phyloP scores from a whole-genome alignment of 2,797 vertebrate species.

The Crotalus adamanteus region DNA sequence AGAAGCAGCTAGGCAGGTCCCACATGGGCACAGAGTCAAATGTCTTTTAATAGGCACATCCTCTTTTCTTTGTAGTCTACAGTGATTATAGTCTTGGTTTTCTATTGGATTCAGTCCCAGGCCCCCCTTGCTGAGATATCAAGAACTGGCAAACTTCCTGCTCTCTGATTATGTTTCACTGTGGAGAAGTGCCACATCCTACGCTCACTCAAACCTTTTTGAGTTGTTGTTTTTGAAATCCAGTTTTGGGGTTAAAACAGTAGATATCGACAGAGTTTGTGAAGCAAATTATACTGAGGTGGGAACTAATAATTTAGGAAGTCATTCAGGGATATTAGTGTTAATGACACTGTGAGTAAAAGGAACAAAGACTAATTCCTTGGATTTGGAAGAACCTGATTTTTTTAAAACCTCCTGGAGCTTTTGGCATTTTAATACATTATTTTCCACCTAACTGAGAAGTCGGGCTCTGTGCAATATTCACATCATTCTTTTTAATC shows the following conservation, averaged over 20 bases:
- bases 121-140: conserved; percentile 28
- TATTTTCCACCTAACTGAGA: background rate
- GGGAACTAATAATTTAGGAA: conserved; percentile 24
- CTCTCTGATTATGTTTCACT: background rate
- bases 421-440: background rate
- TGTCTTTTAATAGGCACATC: conserved; percentile 14
- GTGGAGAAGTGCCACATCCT: background rate
- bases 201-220: background rate
- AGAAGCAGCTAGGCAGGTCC: background rate
- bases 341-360: conserved; percentile 21
- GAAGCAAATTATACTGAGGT: background rate
- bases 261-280: background rate
- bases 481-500: background rate
- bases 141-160: conserved; percentile 23
- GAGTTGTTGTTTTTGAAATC: conserved; percentile 24
- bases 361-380: background rate
- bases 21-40: conserved; percentile 38
- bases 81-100: conserved; percentile 24
- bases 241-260: conserved; percentile 37
- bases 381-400: background rate
- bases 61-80: background rate
- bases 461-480: background rate
- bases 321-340: background rate
- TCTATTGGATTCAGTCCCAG: conserved; percentile 25
- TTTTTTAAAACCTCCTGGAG: background rate